phyloP scores from a whole-genome alignment of 1,140 invertebrate species.

The Heliconius congener region DNA sequence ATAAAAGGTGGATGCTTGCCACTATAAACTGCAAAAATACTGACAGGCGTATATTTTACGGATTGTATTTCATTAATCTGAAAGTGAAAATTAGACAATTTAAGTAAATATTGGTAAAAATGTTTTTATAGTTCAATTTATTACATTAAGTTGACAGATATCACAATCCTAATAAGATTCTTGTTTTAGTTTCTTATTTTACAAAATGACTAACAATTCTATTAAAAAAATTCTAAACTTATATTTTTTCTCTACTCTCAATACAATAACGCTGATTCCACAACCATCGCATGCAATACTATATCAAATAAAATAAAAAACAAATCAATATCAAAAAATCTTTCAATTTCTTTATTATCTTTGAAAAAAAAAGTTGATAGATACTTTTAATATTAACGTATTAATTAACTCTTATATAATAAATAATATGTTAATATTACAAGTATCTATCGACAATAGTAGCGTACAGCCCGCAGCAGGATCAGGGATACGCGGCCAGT shows the following conservation, averaged over 20 bases:
- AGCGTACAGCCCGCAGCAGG: slow-evolving; percentile 58
- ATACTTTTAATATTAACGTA: too few relatives aligned
- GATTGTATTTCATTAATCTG: background rate
- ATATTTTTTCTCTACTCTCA: too few relatives aligned
- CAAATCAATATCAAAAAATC: too few relatives aligned
- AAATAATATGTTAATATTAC: background rate
- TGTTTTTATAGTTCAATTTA: background rate
- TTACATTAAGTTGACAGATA: background rate
- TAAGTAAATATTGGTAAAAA: too few relatives aligned
- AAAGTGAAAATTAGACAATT: background rate
- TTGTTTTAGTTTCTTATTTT: background rate
- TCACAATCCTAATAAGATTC: background rate
- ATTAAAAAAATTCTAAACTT: too few relatives aligned
- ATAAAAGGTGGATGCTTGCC: background rate
- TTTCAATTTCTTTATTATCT: too few relatives aligned
- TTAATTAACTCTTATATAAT: too few relatives aligned
- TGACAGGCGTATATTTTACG: background rate
- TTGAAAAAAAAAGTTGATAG: too few relatives aligned
- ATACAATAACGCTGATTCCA: too few relatives aligned
- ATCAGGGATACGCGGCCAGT: slow-evolving; percentile 76
- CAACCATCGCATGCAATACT: too few relatives aligned
- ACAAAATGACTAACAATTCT: background rate
- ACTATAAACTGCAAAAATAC: background rate
- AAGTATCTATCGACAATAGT: slow-evolving; percentile 34
- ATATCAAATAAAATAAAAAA: too few relatives aligned